Conservation (phyloP, 2,888 invertebrate species). For the Xestia c-nigrum region DNA sequence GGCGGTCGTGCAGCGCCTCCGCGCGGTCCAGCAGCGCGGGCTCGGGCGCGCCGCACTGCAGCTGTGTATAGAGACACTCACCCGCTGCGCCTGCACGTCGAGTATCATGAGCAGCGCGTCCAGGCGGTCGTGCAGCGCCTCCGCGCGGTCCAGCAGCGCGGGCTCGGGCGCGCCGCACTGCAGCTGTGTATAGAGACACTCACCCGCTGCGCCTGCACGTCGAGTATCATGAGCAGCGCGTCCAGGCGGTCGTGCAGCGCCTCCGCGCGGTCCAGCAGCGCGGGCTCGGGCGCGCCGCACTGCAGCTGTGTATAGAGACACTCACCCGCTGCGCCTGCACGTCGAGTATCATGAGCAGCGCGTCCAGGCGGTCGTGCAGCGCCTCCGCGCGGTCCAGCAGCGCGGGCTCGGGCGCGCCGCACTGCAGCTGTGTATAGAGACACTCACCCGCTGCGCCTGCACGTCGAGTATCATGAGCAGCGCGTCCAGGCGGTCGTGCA, state of each 20-base stretch:
- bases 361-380: constrained; percentile 93
- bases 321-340: constrained; percentile 93
- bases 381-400: constrained; percentile 90
- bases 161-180: constrained; percentile 86
- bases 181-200: constrained; percentile 64
- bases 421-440: constrained; percentile 64
- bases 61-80: constrained; percentile 70
- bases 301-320: constrained; percentile 64
- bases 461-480: constrained; percentile 93
- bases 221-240: constrained; percentile 93
- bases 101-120: constrained; percentile 94
- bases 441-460: constrained; percentile 91
- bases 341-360: constrained; percentile 93
- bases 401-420: constrained; percentile 89
- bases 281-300: constrained; percentile 88
- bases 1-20: constrained; percentile 92
- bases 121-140: constrained; percentile 92
- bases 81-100: constrained; percentile 93
- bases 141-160: constrained; percentile 87
- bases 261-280: constrained; percentile 88
- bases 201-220: constrained; percentile 93
- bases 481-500: constrained; percentile 93
- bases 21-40: constrained; percentile 84
- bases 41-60: constrained; percentile 86
- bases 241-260: constrained; percentile 93